A percentile compares a stretch with the other conserved stretches of the same genome.
Conservation (phyloP, 2,888 invertebrate species). For the Agrochola macilenta region DNA sequence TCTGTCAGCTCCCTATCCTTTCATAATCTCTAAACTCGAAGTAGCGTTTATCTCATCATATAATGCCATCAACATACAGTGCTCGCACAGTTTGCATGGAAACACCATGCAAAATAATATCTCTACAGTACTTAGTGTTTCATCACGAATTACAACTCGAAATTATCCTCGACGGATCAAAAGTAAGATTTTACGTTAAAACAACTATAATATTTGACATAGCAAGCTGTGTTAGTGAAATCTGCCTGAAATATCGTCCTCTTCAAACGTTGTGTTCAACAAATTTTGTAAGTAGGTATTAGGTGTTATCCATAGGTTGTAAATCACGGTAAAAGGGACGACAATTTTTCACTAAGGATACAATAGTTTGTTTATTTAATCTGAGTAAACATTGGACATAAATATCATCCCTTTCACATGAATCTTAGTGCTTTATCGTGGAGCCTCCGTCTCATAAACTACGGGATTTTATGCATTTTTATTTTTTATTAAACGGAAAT, state of each 20-base stretch:
- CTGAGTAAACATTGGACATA: slow-evolving; percentile 59
- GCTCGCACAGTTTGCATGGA: too few relatives aligned
- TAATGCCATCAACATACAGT: too few relatives aligned
- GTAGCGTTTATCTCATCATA: too few relatives aligned
- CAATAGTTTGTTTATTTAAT: slow-evolving; percentile 66
- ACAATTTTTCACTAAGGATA: slow-evolving; percentile 59
- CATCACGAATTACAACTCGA: not conserved
- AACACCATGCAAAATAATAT: too few relatives aligned
- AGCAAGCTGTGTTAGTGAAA: slow-evolving; percentile 11
- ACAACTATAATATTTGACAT: slow-evolving; percentile 16
- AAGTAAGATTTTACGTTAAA: not conserved
- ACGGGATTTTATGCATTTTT: slow-evolving; percentile 35
- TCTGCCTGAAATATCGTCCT: slow-evolving; percentile 36
- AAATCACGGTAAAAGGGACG: slow-evolving; percentile 59
- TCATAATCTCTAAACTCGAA: too few relatives aligned
- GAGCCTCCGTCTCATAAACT: slow-evolving; percentile 46
- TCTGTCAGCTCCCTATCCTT: too few relatives aligned
- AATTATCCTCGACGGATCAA: not conserved
- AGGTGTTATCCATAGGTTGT: slow-evolving; percentile 47
- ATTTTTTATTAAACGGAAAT: slow-evolving; percentile 51
- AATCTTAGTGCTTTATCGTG: slow-evolving; percentile 60
- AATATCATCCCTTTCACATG: slow-evolving; percentile 61
- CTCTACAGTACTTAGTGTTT: not conserved
- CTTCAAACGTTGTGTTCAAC: slow-evolving; percentile 20
- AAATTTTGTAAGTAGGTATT: slow-evolving; percentile 41